Evolutionary conservation across 1,140 invertebrate species (phyloP), one percentile per base, ranked within the genome.

Genomic region (Pristionchus pacificus): DNA sequence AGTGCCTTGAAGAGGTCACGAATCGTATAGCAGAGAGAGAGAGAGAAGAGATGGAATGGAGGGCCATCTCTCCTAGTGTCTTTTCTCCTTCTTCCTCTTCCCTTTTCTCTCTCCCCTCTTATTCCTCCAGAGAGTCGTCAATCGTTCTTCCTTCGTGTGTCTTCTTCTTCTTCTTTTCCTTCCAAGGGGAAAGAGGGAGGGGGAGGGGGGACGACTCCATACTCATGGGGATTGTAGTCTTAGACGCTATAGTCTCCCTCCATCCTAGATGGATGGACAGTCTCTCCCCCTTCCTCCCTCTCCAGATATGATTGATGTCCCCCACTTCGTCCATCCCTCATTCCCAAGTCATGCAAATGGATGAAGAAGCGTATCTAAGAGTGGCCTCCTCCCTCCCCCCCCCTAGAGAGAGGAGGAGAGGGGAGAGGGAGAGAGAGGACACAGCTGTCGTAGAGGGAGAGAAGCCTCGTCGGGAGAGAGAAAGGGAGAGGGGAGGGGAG

Each of bases 371-470:
- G 49, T 55, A 58, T 55, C 33, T n/a, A n/a, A n/a, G n/a, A n/a
- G n/a, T n/a, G 24, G 55, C 31, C 10, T 13, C 33, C 14, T 38
- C 33, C 32, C 60, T 62, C 60, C 25, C 32, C 25, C 25, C 6
- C 29, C 32, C 61, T 30, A 62, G 32, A 62, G 32, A 25, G 10
- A 10, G n/a, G 27, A 28, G 24, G 27, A 25, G n/a, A 30, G 28
- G 29, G 29, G 2, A 30, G 61, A 63, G 32, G 38, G 32, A 2
- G 30, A 27, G 61, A 24, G 25, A 60, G 59, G 59, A 60, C 28
- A 33, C 32, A 63, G 30, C 61, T 63, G 61, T 63, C 38, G 61
- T 61, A 30, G 60, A 27, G 60, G 29, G 28, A 30, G 29, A 27
- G n/a, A 30, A 2, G 25, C n/a, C 6, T 15, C 15, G n/a, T 27